Base-by-base conservation (phyloP, 2,888 invertebrate species). In the Diarsia mendica region DNA sequence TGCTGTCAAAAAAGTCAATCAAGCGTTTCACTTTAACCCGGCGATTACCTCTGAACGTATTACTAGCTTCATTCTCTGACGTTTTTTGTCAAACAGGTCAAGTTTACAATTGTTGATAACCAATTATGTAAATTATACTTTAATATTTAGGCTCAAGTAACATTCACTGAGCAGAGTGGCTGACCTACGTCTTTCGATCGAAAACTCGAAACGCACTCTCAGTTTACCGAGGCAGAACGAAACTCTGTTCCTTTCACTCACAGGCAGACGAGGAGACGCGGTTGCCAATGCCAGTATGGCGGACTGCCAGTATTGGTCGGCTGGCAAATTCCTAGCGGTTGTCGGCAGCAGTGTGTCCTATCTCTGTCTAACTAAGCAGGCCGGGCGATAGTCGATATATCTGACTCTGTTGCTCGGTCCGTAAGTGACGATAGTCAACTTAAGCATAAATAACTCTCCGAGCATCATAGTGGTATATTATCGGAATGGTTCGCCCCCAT, bases 301-400 rank as follows among this genome's bases (percentile, higher is more conserved):
- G 90, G 89, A 90, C 89, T 94, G 94, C 94, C 94, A 94, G 93
- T 91, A 93, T 93, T 93, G 93, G 93, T 92, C 92, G 92, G 90
- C 91, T 92, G 92, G 91, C 92, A 92, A 90, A 93, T 92, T 92
- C 90, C 91, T 91, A 93, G 91, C 91, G 87, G 89, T 89, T 90
- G 88, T 89, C 89, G 88, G 87, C 87, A 88, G 87, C 84, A 82
- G 74, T 51, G 23, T 84, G 73, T 74, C 70, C 86, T 87, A 68
- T 94, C 94, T 90, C 90, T 89, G 76, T 95, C 90, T 76, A 81
- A 82, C 94, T 70, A 66, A 55, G 48, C 11, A 51, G 13, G 44
- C 61, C 51, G 39, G 39, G 51, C 33, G 15, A 61, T 49, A 77
- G 76, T 80, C 70, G 78, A 83, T 82, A 74, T 70, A 66, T 76